Conservation (phyloP, 2,113 vertebrate genomes). For the Athene cunicularia region DNA sequence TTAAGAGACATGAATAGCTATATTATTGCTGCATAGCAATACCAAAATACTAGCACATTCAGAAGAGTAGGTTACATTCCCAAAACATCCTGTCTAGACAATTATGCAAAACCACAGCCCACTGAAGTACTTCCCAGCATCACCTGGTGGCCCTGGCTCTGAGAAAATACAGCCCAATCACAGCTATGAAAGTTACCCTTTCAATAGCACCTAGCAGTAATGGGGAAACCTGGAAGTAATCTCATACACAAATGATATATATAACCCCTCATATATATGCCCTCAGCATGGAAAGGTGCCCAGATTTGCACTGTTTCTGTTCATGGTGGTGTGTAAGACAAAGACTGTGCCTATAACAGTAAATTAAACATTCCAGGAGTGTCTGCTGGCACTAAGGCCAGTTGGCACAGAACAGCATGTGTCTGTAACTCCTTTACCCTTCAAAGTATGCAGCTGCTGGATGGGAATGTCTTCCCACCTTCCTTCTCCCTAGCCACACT, state of each 20-base stretch:
- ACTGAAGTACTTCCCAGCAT: background rate
- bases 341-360: background rate
- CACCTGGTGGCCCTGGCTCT: background rate
- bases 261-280: background rate
- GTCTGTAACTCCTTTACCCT: background rate
- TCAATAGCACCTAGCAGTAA: background rate
- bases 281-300: background rate
- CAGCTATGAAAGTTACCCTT: background rate
- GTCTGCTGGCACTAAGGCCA: constrained; percentile 4
- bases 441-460: background rate
- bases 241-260: background rate
- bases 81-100: constrained; percentile 51
- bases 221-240: background rate
- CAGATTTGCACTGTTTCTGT: background rate
- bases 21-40: background rate
- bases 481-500: background rate
- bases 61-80: background rate
- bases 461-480: background rate
- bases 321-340: background rate
- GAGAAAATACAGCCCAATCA: background rate
- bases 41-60: background rate
- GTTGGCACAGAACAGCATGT: background rate
- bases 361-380: background rate
- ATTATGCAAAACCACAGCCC: background rate
- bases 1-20: background rate